A percentile compares a stretch with the other conserved stretches of the same genome.
These are phyloP conservation scores for Coendou prehensilis DNA, from an alignment of 2,797 vertebrate species.

Conservation along the genomic window DNA sequence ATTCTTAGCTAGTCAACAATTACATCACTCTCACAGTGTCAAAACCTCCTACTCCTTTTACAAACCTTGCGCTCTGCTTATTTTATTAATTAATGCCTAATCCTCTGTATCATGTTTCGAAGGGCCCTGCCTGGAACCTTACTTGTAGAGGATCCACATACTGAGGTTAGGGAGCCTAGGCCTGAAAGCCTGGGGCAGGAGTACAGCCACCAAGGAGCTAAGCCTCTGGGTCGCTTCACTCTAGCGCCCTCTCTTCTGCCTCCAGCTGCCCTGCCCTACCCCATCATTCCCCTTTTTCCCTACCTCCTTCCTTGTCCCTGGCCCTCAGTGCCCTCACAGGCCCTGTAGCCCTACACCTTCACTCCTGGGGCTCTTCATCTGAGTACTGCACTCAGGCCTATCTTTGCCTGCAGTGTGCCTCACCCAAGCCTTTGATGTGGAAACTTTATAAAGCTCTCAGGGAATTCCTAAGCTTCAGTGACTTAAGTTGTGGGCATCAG, in stretches of 20 bases:
- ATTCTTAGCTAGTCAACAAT: conserved; percentile 62
- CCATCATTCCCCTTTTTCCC: not conserved
- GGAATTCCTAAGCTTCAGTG: conserved; percentile 13
- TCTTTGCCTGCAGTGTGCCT: not conserved
- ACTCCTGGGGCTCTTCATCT: not conserved
- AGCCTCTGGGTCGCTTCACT: conserved; percentile 14
- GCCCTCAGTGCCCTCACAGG: not conserved
- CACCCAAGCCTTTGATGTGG: not conserved
- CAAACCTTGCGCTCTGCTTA: conserved; percentile 4
- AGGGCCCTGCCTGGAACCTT: not conserved
- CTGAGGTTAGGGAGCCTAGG: not conserved
- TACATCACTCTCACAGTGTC: conserved; percentile 13
- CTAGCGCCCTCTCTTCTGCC: not conserved
- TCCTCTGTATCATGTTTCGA: conserved; percentile 42
- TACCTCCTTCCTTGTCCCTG: not conserved
- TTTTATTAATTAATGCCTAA: conserved; percentile 63
- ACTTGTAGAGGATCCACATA: not conserved
- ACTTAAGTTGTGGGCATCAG: not conserved
- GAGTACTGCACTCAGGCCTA: not conserved
- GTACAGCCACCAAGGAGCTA: not conserved
- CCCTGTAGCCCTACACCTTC: not conserved
- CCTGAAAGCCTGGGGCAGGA: not conserved
- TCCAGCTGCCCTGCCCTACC: not conserved
- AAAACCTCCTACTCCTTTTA: conserved; percentile 70
- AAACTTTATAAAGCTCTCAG: conserved; percentile 43